A percentile compares a stretch with the other conserved stretches of the same genome.
Evolutionary conservation across 2,888 invertebrate species (phyloP).

Genomic region (Dasysyrphus tricinctus): DNA sequence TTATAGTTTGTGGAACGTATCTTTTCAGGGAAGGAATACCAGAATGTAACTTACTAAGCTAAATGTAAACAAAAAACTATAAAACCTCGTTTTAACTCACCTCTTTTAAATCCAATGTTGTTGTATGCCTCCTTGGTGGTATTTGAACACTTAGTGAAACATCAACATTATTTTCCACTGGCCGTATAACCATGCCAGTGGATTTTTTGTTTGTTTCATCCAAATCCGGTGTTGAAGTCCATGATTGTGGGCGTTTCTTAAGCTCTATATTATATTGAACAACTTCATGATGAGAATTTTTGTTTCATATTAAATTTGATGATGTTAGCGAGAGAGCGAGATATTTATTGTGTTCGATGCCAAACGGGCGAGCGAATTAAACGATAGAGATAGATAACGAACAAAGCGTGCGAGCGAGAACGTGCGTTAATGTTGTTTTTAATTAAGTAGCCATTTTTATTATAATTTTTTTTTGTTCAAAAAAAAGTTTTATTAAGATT

Average conservation of each 20-base stretch:
- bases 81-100: conserved; percentile 72
- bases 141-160: conserved; percentile 88
- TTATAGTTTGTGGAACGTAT: too few species aligned
- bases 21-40: too few species aligned
- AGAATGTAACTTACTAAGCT: too few species aligned
- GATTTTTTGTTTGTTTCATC: conserved; percentile 83
- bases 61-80: too few species aligned
- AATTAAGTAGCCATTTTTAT: conserved; percentile 53
- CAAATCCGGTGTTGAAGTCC: conserved; percentile 93
- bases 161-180: conserved; percentile 85
- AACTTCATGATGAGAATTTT: conserved; percentile 79
- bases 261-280: conserved; percentile 84
- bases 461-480: conserved; percentile 3
- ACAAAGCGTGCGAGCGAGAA: conserved; percentile 71
- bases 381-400: conserved; percentile 49
- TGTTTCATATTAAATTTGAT: conserved; percentile 22
- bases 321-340: conserved; percentile 22
- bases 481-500: conserved; percentile 27
- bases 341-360: conserved; percentile 56
- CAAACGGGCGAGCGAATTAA: conserved; percentile 64
- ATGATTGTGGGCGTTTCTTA: conserved; percentile 85
- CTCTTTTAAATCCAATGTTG: conserved; percentile 84
- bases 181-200: conserved; percentile 80
- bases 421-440: conserved; percentile 53
- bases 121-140: conserved; percentile 87